Evolutionary conservation across 2,888 invertebrate genomes (phyloP).

Genomic region (Lasioglossum marginatum): DNA sequence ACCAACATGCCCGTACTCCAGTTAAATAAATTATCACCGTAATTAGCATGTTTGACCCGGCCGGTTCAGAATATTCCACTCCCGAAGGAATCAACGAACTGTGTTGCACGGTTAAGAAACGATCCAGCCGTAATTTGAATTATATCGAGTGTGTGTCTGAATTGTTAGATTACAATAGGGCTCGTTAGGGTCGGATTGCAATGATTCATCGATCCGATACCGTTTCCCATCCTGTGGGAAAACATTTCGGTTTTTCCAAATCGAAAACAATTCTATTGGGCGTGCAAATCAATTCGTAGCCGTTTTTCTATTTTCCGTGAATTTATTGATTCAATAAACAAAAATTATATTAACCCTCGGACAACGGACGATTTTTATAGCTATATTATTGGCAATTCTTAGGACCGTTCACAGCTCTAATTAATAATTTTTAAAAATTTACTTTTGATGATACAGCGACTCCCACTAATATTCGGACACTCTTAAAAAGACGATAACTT

Average conservation of each 20-base stretch:
- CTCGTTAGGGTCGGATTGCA: constrained; percentile 20
- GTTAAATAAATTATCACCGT: constrained; percentile 4
- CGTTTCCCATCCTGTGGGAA: background rate
- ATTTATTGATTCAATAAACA: background rate
- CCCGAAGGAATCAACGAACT: constrained; percentile 11
- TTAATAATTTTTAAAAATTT: too few relatives aligned
- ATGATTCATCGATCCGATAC: constrained; percentile 32
- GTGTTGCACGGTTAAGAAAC: constrained; percentile 6
- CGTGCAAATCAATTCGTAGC: background rate
- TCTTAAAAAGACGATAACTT: too few relatives aligned
- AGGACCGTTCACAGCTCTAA: too few relatives aligned
- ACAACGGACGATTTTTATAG: too few relatives aligned
- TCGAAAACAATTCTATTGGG: background rate
- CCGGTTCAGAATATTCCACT: constrained; percentile 4
- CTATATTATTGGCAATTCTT: too few relatives aligned
- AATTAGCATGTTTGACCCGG: background rate
- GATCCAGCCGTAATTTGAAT: constrained; percentile 36
- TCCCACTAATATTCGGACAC: too few relatives aligned
- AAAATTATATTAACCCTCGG: too few relatives aligned
- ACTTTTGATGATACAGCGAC: too few relatives aligned
- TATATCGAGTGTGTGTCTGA: constrained; percentile 42
- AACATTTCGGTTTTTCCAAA: background rate
- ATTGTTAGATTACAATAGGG: constrained; percentile 22
- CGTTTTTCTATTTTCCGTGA: background rate
- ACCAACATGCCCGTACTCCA: background rate